A percentile compares a stretch with the other conserved stretches of the same genome.
Evolutionary conservation across 2,888 invertebrate genomes (phyloP).

Genomic region (Antheraea yamamai): DNA sequence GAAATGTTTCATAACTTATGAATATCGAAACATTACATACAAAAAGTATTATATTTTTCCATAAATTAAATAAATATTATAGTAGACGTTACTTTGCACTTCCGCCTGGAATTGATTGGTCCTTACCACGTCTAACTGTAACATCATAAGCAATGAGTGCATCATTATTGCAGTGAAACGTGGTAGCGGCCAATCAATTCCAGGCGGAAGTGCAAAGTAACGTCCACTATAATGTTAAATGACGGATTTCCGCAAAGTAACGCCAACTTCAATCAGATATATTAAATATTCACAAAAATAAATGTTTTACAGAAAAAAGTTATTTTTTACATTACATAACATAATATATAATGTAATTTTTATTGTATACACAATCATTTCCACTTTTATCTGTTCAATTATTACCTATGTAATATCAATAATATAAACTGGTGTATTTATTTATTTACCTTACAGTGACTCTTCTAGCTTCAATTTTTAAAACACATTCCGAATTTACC

Average conservation of each 20-base stretch:
- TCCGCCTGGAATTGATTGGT: no score
- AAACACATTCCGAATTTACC: conserved; percentile 29
- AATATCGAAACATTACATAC: neutral
- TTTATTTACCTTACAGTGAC: conserved; percentile 77
- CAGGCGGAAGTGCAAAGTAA: no score
- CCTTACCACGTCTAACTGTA: no score
- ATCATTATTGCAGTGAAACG: no score
- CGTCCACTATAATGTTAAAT: no score
- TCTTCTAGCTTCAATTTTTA: conserved; percentile 53
- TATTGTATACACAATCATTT: neutral
- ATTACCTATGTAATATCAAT: conserved; percentile 22
- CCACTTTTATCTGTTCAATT: conserved; percentile 22
- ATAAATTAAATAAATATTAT: neutral
- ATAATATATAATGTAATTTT: neutral
- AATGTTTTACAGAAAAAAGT: neutral
- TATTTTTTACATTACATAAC: neutral
- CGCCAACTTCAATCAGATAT: neutral
- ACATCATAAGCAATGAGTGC: no score
- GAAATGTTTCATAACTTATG: neutral
- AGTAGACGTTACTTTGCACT: no score
- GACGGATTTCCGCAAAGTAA: no score
- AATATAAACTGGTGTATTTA: conserved; percentile 71
- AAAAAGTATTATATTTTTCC: neutral
- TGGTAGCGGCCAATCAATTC: no score
- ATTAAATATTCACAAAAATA: neutral